Evolutionary conservation across 2,797 vertebrate species (phyloP), one percentile per base, ranked within the genome.

Genomic region (Ara ararauna): DNA sequence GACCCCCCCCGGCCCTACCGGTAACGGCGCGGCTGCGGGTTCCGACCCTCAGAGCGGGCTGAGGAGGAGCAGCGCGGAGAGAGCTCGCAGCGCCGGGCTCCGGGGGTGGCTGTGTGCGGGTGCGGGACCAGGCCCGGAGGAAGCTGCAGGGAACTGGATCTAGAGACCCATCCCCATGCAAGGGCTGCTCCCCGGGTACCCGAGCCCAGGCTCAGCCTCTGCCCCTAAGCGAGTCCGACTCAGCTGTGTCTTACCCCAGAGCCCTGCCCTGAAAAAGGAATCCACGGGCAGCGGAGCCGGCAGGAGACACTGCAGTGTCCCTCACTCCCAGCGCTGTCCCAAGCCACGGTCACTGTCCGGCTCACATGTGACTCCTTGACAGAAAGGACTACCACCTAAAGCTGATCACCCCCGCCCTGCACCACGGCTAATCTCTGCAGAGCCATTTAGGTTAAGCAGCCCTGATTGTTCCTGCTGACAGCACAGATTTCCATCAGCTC

Each of bases 391-490:
- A 44, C 60, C 86, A 40, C 68, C 56, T 67, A 58, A 67, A 70
- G 30, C 92, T 71, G 77, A 74, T 90, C 92, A 71, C 81, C 86
- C 47, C 67, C 75, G 58, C 79, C 79, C 85, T 50, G 80, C 11
- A 19, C 66, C 34, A 82, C 62, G 13, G 29, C 74, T 96, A 92
- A 96, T 95, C 94, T 71, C 81, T 22, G 67, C 65, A 36, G 86
- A 93, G 88, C 92, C 77, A 34, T 79, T 96, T 88, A 89, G 13
- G 64, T 54, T 96, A 95, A 96, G 94, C 81, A 96, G 73, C 60
- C 66, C 70, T 91, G 90, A 93, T 34, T 50, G 64, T 21, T 93
- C 83, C 90, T 92, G 96, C 96, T 96, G 94, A 96, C 94, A 90
- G 74, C 26, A 94, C 80, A 93, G 90, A 96, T 96, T 94, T 90